These are phyloP conservation scores for Ginglymostoma cirratum DNA, from an alignment of 2,113 vertebrate genomes.

Conservation along the genomic window DNA sequence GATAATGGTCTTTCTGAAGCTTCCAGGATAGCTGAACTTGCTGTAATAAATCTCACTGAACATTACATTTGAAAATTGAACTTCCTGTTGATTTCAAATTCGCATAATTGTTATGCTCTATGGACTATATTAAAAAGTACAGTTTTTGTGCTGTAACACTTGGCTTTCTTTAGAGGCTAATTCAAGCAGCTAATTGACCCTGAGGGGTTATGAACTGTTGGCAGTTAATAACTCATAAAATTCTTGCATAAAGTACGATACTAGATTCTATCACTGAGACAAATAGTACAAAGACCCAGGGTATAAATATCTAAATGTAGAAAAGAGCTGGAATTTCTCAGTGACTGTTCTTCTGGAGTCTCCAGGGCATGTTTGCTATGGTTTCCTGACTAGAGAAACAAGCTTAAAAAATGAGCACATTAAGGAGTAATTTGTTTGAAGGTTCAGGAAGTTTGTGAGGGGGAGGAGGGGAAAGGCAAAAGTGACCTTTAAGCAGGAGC, in stretches of 20 bases:
- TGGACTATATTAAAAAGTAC: slow-evolving; percentile 65
- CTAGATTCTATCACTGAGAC: slow-evolving; percentile 84
- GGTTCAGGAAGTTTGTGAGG: slow-evolving; percentile 65
- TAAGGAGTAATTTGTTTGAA: slow-evolving; percentile 81
- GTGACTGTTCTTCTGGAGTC: slow-evolving; percentile 76
- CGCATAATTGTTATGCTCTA: slow-evolving; percentile 47
- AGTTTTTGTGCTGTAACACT: slow-evolving; percentile 77
- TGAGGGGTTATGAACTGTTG: slow-evolving; percentile 94
- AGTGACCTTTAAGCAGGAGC: slow-evolving; percentile 52
- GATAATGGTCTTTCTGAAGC: neutral
- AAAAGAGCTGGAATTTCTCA: slow-evolving; percentile 85
- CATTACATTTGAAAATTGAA: slow-evolving; percentile 18
- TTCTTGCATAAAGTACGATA: slow-evolving; percentile 83
- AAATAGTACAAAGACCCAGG: slow-evolving; percentile 79
- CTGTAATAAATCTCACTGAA: neutral
- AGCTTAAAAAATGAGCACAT: slow-evolving; percentile 83
- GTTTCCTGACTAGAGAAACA: slow-evolving; percentile 85
- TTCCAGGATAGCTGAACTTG: neutral
- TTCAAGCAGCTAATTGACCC: slow-evolving; percentile 85
- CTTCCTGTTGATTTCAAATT: slow-evolving; percentile 10
- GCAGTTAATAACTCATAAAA: slow-evolving; percentile 99
- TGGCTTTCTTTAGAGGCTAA: slow-evolving; percentile 77
- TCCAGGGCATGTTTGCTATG: slow-evolving; percentile 74
- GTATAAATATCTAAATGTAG: slow-evolving; percentile 85
- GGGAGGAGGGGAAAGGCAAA: slow-evolving; percentile 42